Conservation (phyloP, 2,113 vertebrate species). For the Mobula hypostoma region DNA sequence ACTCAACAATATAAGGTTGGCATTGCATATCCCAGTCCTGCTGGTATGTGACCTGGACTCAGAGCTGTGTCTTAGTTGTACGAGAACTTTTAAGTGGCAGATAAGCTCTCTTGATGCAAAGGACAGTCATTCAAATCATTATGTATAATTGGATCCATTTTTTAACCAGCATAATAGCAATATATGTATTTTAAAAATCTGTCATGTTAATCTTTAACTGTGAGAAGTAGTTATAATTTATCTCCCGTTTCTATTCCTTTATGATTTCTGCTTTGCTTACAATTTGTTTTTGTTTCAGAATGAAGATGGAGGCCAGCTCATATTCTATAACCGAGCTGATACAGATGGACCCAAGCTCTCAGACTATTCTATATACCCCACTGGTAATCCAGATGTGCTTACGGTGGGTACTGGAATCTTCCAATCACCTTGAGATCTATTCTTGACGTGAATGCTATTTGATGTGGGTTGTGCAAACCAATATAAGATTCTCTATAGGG, state of each 20-base stretch:
- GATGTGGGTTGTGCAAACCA: neutral
- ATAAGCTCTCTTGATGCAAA: neutral
- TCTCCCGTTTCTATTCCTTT: neutral
- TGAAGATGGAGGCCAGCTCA: slow-evolving; percentile 60
- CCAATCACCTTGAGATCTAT: neutral
- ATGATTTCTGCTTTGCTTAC: neutral
- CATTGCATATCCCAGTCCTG: neutral
- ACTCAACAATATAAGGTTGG: neutral
- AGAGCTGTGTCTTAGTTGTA: neutral
- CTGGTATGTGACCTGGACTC: neutral
- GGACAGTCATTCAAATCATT: neutral
- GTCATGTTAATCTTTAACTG: neutral
- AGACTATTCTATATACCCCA: slow-evolving; percentile 58
- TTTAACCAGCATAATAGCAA: neutral
- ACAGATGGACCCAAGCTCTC: slow-evolving; percentile 67
- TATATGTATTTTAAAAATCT: neutral
- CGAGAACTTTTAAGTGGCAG: neutral
- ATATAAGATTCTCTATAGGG: neutral
- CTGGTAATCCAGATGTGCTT: slow-evolving; percentile 59
- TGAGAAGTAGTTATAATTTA: neutral
- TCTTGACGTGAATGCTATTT: neutral
- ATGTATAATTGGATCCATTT: neutral
- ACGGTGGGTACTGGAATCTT: slow-evolving; percentile 48
- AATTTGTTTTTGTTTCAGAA: slow-evolving; percentile 48
- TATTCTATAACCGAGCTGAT: slow-evolving; percentile 74